Evolutionary conservation across 1,140 invertebrate genomes (phyloP), one percentile per base, ranked within the genome.

Genomic region (Ptiloglossa arizonensis): DNA sequence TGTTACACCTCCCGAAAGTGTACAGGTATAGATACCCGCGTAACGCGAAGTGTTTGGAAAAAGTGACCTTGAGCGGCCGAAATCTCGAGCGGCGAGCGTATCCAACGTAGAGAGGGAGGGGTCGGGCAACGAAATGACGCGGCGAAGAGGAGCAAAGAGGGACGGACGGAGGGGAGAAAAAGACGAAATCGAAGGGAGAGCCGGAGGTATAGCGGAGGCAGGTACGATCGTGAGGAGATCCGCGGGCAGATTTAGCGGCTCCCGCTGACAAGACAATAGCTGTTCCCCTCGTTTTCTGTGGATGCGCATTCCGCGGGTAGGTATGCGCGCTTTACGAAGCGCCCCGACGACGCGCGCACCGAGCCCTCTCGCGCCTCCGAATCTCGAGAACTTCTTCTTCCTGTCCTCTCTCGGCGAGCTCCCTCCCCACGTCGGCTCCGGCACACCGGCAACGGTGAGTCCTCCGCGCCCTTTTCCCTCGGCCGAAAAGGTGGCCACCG

Each of bases 231-330:
- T 87, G 87, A 89, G 87, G 87, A 89, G 88, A 89, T 90, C 87
- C 85, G 79, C 84, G 87, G 70, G 83, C 85, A 91, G 90, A 91
- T 91, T 91, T 91, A 90, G 85, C 88, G 88, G 89, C 88, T 86
- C 86, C 85, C 82, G 85, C 87, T 91, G 89, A 91, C 90, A 91
- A 91, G 90, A 90, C 90, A 90, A 90, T 90, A 89, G 90, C 85
- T 82, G 85, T 89, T 88, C 87, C 83, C 79, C 87, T 87, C 88
- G 80, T 87, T 86, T 86, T 86, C 86, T 85, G 83, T 75, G 85
- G 81, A 87, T 80, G 86, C 78, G 82, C 88, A 89, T 89, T 89
- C 89, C 88, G 79, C 82, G 81, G 70, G 29, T 69, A 77, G 82
- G 86, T 87, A 87, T 88, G 86, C 82, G 71, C 79, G 73, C 77